These are phyloP conservation scores for Phocoena phocoena DNA, from an alignment of 2,113 vertebrate species.

Conservation along the genomic window DNA sequence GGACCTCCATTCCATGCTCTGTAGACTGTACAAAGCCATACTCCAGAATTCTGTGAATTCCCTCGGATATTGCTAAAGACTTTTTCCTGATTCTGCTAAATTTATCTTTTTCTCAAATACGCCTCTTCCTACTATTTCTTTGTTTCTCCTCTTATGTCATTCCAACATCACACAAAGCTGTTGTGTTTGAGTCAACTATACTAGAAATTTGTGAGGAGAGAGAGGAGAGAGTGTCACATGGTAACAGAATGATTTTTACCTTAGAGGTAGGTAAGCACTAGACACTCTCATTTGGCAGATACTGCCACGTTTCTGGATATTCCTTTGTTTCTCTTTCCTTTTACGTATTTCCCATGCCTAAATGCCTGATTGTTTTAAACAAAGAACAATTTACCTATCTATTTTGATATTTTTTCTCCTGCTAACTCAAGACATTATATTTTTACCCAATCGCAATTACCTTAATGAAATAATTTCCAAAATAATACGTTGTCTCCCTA, in stretches of 20 bases:
- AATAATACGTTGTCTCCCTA: background rate
- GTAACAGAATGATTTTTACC: background rate
- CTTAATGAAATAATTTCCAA: background rate
- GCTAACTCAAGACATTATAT: background rate
- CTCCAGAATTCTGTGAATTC: background rate
- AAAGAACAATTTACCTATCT: background rate
- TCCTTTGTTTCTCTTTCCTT: background rate
- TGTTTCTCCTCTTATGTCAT: background rate
- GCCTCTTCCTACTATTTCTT: background rate
- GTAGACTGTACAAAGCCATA: background rate
- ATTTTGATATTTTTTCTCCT: background rate
- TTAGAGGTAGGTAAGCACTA: background rate
- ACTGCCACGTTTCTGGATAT: background rate
- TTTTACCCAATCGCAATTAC: background rate
- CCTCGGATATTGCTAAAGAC: background rate
- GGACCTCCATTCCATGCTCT: background rate
- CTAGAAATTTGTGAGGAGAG: background rate
- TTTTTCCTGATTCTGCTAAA: background rate
- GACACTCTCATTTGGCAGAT: background rate
- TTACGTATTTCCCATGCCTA: background rate
- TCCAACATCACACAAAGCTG: background rate
- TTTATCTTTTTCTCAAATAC: background rate
- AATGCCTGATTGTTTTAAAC: background rate
- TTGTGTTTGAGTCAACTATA: background rate
- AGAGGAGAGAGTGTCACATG: background rate